Evolutionary conservation across 1,140 invertebrate species (phyloP), one percentile per base, ranked within the genome.

Genomic region (Pogonomyrmex californicus): DNA sequence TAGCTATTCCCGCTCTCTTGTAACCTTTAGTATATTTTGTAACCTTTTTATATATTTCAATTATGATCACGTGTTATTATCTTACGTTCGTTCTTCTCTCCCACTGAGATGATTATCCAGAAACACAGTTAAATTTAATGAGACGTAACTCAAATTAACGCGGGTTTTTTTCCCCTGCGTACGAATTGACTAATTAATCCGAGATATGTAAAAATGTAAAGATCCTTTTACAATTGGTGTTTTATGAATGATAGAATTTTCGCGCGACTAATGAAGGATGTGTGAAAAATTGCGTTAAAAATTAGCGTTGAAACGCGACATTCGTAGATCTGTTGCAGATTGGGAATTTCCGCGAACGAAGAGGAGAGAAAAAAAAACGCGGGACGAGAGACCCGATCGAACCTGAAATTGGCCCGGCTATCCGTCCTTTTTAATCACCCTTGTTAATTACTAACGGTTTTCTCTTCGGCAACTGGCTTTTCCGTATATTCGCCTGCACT

Each of bases 361-460:
- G 56, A 30, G 56, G 33, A 56, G 41, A 44, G 23, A 33, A 44
- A 62, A 77, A 62, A 44, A 60, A 60, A 33, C 1, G 23, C 38
- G 7, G 4, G 33, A 47, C 56, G 56, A 44, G 73, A 60, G 56
- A 47, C 38, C 56, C 36, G 54, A 44, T 75, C 54, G 54, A 58
- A 60, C 9, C 41, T 49, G 65, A 68, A 68, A 68, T 76, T 76
- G 73, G 38, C 54, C 36, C 54, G 73, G 73, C 73, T 44, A 60
- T 58, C 71, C 51, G 36, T 75, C 38, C 73, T 60, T 76, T 76
- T 60, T 60, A 76, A 76, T 56, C 54, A 41, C 38, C n/a, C 38
- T 56, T 76, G 51, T 30, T 76, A 58, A 76, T 76, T 76, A 76
- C 73, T 60, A 68, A 47, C 41, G 51, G 54, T 41, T 44, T 60